phyloP scores from a whole-genome alignment of 2,113 vertebrate species.

The Malaclemys terrapin region DNA sequence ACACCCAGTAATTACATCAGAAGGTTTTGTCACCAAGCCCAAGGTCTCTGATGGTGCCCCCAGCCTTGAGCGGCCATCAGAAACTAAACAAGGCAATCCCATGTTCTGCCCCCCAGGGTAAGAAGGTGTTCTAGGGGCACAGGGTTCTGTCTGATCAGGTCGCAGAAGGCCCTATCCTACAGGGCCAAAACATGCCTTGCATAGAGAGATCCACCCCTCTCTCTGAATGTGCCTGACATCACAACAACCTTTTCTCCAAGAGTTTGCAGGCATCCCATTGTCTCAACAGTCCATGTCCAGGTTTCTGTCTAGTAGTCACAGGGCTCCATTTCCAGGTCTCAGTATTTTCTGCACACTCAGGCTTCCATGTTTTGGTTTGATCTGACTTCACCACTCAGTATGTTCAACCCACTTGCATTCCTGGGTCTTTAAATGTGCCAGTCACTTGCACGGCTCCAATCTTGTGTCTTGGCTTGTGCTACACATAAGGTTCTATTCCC shows the following conservation, averaged over 20 bases:
- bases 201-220: neutral
- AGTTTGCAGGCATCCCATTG: fast-evolving
- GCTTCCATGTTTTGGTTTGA: neutral
- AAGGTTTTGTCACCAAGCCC: neutral
- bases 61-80: neutral
- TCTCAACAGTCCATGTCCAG: fast-evolving
- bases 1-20: neutral
- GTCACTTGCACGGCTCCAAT: neutral
- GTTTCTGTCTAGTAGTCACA: fast-evolving
- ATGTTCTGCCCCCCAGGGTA: neutral
- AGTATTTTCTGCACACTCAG: neutral
- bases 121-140: neutral
- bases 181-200: neutral
- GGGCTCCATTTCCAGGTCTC: neutral
- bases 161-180: neutral
- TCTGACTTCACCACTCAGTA: fast-evolving
- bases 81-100: neutral
- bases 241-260: fast-evolving
- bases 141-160: neutral
- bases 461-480: fast-evolving
- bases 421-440: fast-evolving
- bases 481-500: fast-evolving
- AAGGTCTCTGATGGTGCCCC: neutral
- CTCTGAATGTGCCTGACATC: neutral
- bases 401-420: fast-evolving